Evolutionary conservation across 2,888 invertebrate species (phyloP), one percentile per base, ranked within the genome.

Genomic region (Lasioglossum morio): DNA sequence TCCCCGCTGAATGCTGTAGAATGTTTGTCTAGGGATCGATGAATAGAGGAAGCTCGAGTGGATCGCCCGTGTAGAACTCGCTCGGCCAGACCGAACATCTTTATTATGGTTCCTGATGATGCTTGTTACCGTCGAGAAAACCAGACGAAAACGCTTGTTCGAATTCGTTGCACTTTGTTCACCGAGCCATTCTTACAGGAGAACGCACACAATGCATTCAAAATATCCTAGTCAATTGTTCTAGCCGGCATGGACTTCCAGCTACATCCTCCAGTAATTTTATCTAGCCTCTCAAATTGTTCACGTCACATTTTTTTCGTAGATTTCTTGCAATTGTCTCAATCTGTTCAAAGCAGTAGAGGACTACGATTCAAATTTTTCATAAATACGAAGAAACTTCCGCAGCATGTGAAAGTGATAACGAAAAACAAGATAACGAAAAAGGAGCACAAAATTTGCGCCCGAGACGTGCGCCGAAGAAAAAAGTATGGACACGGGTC

Each of bases 31-130:
- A 72, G 70, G 30, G 40, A 72, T 37, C 40, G 43, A 37, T 53
- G 72, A 77, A 82, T 43, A 72, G 23, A 30, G 16, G 8, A 30
- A 48, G 27, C 19, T 27, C 27, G 40, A 72, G 63, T 48, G 48
- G 48, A 73, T 72, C 16, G 46, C 23, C 19, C 27, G 14, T 48
- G 48, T 30, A 48, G 60, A 48, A 27, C 43, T 46, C 48, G 72
- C 60, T 63, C 60, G 14, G 60, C 2, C n/a, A 27, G 60, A 5
- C 30, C 27, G 63, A 66, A 34, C 48, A 69, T 30, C 46, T 53
- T 77, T 53, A 77, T 77, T 69, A 77, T n/a, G 69, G n/a, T n/a
- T 37, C 37, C 69, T 0, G 60, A 63, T 63, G 60, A 63, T 63
- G 60, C 60, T 63, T 63, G 60, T 63, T 63, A 63, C 16, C 60